Evolutionary conservation across 2,113 vertebrate genomes (phyloP).

Genomic region (Thamnophis sirtalis): DNA sequence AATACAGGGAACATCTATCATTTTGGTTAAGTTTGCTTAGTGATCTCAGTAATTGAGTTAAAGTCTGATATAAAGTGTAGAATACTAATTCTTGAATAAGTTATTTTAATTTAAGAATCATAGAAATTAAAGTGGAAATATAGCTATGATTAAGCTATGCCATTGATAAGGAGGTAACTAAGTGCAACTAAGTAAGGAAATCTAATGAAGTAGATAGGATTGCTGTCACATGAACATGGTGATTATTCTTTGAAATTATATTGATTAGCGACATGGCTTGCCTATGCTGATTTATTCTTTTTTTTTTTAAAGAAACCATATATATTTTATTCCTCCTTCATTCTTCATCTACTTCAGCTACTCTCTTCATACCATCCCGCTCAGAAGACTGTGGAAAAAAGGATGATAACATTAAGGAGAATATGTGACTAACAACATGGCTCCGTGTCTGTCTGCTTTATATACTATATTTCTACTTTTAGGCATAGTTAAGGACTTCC

Average conservation of each 20-base stretch:
- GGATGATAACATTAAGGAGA: background rate
- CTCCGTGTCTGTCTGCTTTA: background rate
- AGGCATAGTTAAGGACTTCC: background rate
- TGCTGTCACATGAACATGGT: background rate
- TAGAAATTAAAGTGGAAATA: background rate
- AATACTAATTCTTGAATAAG: background rate
- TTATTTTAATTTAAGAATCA: background rate
- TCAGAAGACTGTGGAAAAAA: background rate
- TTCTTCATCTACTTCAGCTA: background rate
- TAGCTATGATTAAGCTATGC: background rate
- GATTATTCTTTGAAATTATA: background rate
- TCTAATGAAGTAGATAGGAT: background rate
- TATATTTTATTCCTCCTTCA: background rate
- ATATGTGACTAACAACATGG: background rate
- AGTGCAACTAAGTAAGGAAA: background rate
- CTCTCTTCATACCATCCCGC: background rate
- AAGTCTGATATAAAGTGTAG: background rate
- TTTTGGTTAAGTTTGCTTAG: background rate
- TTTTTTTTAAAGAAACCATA: background rate
- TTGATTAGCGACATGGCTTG: background rate
- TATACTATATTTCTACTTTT: background rate
- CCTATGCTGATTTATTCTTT: background rate
- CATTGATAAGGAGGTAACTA: background rate
- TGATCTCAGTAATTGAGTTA: background rate
- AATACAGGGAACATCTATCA: background rate